phyloP scores from a whole-genome alignment of 2,113 vertebrate species.

The Solea senegalensis region DNA sequence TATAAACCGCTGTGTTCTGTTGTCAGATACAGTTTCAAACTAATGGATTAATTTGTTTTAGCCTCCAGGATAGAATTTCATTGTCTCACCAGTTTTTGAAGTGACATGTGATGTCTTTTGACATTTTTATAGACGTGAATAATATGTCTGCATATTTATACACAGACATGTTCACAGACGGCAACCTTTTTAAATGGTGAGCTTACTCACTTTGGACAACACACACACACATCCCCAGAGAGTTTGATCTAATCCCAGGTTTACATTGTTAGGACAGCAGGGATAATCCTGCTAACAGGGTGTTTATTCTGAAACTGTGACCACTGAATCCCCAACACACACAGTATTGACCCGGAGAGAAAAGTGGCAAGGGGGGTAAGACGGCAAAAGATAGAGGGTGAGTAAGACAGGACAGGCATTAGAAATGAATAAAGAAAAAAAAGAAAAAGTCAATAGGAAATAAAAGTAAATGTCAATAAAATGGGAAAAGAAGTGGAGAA shows the following conservation, averaged over 20 bases:
- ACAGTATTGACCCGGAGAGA: conserved; percentile 75
- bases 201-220: conserved; percentile 1
- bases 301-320: conserved; percentile 82
- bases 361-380: conserved; percentile 18
- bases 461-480: conserved; percentile 17
- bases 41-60: not conserved
- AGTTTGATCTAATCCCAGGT: conserved; percentile 73
- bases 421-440: conserved; percentile 8
- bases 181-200: conserved; percentile 11
- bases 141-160: not conserved
- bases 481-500: conserved; percentile 6
- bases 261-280: conserved; percentile 83
- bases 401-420: not conserved
- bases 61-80: not conserved
- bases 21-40: not conserved
- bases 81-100: not conserved
- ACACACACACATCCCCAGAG: conserved; percentile 58
- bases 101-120: not conserved
- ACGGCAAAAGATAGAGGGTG: conserved; percentile 8
- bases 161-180: not conserved
- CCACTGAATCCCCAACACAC: conserved; percentile 77
- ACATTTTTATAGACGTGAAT: not conserved
- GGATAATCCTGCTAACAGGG: conserved; percentile 83
- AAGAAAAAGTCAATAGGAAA: not conserved
- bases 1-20: not conserved